phyloP scores from a whole-genome alignment of 2,888 invertebrate genomes.

The Ochropacha duplaris region DNA sequence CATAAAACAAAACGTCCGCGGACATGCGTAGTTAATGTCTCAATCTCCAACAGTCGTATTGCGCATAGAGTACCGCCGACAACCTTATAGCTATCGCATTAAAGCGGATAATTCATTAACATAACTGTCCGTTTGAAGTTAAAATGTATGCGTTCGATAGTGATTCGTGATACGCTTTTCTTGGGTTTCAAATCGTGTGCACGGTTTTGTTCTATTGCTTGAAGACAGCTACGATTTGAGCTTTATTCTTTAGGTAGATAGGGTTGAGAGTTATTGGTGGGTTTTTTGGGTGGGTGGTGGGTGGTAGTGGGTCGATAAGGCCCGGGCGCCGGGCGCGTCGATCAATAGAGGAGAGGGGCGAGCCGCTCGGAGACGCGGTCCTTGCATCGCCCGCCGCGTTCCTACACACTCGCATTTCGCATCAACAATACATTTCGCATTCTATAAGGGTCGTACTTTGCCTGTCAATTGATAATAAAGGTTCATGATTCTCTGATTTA shows the following conservation, averaged over 20 bases:
- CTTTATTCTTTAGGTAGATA: constrained; percentile 46
- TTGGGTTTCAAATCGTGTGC: constrained; percentile 68
- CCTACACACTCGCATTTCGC: constrained; percentile 49
- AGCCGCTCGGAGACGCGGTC: constrained; percentile 32
- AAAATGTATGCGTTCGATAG: constrained; percentile 50
- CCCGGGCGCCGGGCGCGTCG: constrained; percentile 59
- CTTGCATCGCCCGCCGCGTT: constrained; percentile 56
- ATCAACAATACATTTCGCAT: constrained; percentile 47
- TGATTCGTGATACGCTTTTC: constrained; percentile 59
- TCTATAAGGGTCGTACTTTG: constrained; percentile 42
- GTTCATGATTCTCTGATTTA: constrained; percentile 9
- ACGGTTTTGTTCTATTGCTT: constrained; percentile 20
- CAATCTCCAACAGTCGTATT: constrained; percentile 49
- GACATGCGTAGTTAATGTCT: constrained; percentile 76
- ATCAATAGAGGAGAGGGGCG: constrained; percentile 71
- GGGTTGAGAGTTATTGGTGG: constrained; percentile 62
- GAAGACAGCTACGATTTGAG: constrained; percentile 36
- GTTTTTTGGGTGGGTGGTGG: constrained; percentile 41
- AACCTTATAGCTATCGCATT: constrained; percentile 60
- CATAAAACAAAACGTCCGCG: constrained; percentile 58
- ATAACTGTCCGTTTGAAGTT: constrained; percentile 37
- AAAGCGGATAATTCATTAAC: constrained; percentile 72
- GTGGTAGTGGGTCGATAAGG: constrained; percentile 72
- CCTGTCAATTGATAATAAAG: constrained; percentile 34
- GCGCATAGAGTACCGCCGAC: constrained; percentile 48